Evolutionary conservation across 2,888 invertebrate species (phyloP).

Genomic region (Scaeva pyrastri): DNA sequence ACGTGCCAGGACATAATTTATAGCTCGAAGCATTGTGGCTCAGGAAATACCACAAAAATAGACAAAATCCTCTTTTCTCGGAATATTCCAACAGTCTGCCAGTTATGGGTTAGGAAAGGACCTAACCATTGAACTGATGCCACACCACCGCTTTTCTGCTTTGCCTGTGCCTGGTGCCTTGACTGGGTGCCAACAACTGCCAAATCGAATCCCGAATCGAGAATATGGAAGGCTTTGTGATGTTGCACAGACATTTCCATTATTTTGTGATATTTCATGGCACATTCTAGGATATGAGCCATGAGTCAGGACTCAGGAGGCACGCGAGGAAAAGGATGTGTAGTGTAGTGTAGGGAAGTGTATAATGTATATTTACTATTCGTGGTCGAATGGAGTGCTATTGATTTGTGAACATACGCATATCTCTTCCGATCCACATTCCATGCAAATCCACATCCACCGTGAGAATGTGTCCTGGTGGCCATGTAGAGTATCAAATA

Average conservation of each 20-base stretch:
- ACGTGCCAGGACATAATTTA: constrained; percentile 68
- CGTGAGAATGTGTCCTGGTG: constrained; percentile 46
- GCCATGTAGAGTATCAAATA: constrained; percentile 1
- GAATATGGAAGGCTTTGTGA: constrained; percentile 42
- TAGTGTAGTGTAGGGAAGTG: neutral
- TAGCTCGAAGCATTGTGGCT: constrained; percentile 39
- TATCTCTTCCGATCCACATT: constrained; percentile 34
- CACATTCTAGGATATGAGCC: constrained; percentile 1
- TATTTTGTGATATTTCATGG: constrained; percentile 73
- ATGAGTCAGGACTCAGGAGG: too few species aligned
- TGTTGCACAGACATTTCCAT: constrained; percentile 72
- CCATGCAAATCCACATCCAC: constrained; percentile 61
- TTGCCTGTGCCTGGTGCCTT: too few species aligned
- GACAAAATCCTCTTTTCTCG: constrained; percentile 37
- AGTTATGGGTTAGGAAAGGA: constrained; percentile 3
- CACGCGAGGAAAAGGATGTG: neutral
- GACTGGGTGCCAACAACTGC: constrained; percentile 45
- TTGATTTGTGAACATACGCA: constrained; percentile 72
- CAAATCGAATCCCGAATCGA: constrained; percentile 56
- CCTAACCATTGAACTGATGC: constrained; percentile 51
- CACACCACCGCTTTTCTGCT: constrained; percentile 15
- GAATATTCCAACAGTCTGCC: constrained; percentile 16
- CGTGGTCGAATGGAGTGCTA: constrained; percentile 2
- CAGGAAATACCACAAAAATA: constrained; percentile 40
- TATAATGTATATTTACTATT: constrained; percentile 9